These are phyloP conservation scores for Propsilocerus akamusi DNA, from an alignment of 1,140 invertebrate species.

Conservation along the genomic window DNA sequence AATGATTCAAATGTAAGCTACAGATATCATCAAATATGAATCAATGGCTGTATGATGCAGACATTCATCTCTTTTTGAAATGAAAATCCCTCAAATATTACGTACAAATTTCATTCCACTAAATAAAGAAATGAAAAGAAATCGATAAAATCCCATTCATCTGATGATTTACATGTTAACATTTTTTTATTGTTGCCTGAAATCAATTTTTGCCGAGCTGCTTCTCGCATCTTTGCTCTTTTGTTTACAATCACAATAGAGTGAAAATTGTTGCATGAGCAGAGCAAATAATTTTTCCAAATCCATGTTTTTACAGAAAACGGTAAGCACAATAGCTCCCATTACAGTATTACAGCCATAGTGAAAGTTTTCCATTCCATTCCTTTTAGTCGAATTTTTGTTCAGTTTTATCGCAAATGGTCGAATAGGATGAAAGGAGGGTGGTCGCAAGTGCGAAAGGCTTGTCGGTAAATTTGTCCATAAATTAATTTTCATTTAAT, in stretches of 20 bases:
- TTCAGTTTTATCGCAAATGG: neutral
- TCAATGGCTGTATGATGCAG: constrained; percentile 1
- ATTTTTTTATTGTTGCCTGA: too few relatives aligned
- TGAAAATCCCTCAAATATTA: neutral
- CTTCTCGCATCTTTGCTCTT: neutral
- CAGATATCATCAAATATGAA: constrained; percentile 1
- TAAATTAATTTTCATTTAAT: constrained; percentile 2
- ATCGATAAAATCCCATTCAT: constrained; percentile 1
- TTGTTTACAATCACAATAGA: neutral
- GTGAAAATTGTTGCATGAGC: neutral
- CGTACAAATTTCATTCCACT: neutral
- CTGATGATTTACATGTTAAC: constrained; percentile 1
- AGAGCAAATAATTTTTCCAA: neutral
- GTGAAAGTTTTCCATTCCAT: neutral
- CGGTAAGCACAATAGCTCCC: neutral
- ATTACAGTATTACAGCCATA: neutral
- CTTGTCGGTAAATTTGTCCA: neutral
- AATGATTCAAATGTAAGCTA: too few relatives aligned
- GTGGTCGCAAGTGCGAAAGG: neutral
- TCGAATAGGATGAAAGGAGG: neutral
- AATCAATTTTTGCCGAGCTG: neutral
- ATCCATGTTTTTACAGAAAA: too few relatives aligned
- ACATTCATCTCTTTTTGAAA: constrained; percentile 1
- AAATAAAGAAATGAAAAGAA: neutral
- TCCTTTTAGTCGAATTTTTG: neutral